Conservation (phyloP, 2,888 invertebrate species). For the Boloria euphrosyne region DNA sequence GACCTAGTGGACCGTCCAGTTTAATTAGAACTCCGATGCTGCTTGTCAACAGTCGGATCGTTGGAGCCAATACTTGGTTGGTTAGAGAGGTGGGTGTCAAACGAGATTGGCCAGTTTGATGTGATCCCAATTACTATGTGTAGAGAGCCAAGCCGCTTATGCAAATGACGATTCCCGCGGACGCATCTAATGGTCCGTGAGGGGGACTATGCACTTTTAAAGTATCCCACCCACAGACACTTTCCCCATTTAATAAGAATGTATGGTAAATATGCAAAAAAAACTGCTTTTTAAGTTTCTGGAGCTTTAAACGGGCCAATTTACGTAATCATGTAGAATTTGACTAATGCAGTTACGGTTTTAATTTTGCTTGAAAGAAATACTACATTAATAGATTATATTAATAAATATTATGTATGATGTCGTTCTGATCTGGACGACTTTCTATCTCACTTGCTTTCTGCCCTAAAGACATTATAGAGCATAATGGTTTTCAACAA, state of each 20-base stretch:
- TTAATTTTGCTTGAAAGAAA: too few species aligned
- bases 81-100: slow-evolving; percentile 51
- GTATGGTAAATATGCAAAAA: too few species aligned
- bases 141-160: slow-evolving; percentile 80
- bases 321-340: too few species aligned
- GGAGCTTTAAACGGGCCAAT: too few species aligned
- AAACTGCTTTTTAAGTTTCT: too few species aligned
- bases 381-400: too few species aligned
- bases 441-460: too few species aligned
- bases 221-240: slow-evolving; percentile 20
- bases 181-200: slow-evolving; percentile 77
- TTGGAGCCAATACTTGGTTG: slow-evolving; percentile 38
- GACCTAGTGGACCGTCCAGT: slow-evolving; percentile 59
- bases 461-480: too few species aligned
- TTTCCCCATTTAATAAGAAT: background rate
- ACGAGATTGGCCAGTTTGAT: slow-evolving; percentile 60
- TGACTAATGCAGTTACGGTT: too few species aligned
- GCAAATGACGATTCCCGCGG: slow-evolving; percentile 80
- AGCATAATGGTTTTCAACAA: too few species aligned
- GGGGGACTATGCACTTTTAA: slow-evolving; percentile 70
- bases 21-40: slow-evolving; percentile 49
- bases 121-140: slow-evolving; percentile 80
- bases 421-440: too few species aligned
- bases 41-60: slow-evolving; percentile 40
- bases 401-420: too few species aligned